Evolutionary conservation across 2,113 vertebrate genomes (phyloP), one percentile per base, ranked within the genome.

Genomic region (Boleophthalmus pectinirostris): DNA sequence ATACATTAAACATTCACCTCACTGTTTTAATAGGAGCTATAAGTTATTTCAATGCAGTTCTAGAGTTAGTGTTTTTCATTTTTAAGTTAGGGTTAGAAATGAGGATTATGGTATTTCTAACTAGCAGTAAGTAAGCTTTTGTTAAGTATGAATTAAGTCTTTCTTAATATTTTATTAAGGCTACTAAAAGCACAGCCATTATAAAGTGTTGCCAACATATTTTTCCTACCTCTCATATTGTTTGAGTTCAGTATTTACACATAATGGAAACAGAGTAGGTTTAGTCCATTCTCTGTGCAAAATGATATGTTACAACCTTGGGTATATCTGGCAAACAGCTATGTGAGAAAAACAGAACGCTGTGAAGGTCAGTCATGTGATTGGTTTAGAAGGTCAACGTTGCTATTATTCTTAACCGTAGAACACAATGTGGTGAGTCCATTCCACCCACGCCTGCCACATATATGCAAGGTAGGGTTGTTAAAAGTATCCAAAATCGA

Each of bases 281-380:
- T 45, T 66, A 69, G 43, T 56, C 61, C 21, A n/a, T 79, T 81
- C 69, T 23, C 57, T 73, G 15, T 16, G 11, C 20, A 69, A 66
- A 72, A 73, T 64, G 64, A 82, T 49, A 66, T 56, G 72, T 78
- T 72, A 51, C 75, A 78, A 66, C 76, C 80, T 84, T 76, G 80
- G 47, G 33, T 60, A 51, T n/a, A 45, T 84, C 79, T 79, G 61
- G 57, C 79, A 78, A 84, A 79, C 80, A 82, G 70, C 70, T 57
- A 56, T 10, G 45, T 8, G 1, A 65, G 43, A 71, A 58, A 25
- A 60, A 57, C 81, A 77, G 81, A 88, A 84, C 84, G 72, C 74
- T 76, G 76, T 82, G 88, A 90, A 89, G 85, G 87, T 86, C 88
- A 82, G 84, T 81, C 84, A 77, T 86, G 87, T 90, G 87, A 88